These are phyloP conservation scores for Eciton burchellii DNA, from an alignment of 1,140 invertebrate species.

Conservation along the genomic window DNA sequence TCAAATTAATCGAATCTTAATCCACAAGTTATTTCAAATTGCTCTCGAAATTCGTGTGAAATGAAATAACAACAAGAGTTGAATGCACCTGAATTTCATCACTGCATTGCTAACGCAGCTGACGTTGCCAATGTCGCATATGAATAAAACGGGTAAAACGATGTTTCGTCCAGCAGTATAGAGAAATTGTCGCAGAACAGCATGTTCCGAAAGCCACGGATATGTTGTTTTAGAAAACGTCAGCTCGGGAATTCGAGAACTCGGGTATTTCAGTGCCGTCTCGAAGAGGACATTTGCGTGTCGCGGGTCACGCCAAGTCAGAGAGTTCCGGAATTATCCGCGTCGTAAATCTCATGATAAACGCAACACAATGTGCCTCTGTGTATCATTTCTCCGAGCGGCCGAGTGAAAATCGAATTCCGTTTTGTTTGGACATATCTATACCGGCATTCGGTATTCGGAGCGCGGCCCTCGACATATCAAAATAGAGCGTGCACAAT, in stretches of 20 bases:
- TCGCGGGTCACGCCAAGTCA: background rate
- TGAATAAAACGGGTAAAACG: no score
- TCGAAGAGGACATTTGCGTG: background rate
- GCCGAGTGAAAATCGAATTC: conserved; percentile 74
- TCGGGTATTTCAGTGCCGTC: no score
- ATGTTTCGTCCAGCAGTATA: background rate
- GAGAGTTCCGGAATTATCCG: conserved; percentile 36
- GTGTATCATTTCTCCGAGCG: conserved; percentile 65
- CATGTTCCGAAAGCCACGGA: background rate
- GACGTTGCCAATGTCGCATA: no score
- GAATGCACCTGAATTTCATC: no score
- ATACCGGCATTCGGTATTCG: conserved; percentile 75
- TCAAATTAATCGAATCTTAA: no score
- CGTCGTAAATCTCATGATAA: conserved; percentile 68
- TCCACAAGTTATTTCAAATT: no score
- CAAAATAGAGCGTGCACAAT: conserved; percentile 78
- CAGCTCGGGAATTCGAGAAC: background rate
- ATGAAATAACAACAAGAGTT: no score
- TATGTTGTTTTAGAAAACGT: background rate
- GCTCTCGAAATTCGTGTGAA: no score
- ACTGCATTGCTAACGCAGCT: no score
- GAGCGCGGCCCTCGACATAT: conserved; percentile 72
- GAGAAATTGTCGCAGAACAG: no score
- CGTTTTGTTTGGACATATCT: conserved; percentile 73
- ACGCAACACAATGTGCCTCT: conserved; percentile 73